A percentile compares a stretch with the other conserved stretches of the same genome.
These are phyloP conservation scores for Rhabditoides inermis DNA, from an alignment of 2,888 invertebrate species.

Conservation along the genomic window DNA sequence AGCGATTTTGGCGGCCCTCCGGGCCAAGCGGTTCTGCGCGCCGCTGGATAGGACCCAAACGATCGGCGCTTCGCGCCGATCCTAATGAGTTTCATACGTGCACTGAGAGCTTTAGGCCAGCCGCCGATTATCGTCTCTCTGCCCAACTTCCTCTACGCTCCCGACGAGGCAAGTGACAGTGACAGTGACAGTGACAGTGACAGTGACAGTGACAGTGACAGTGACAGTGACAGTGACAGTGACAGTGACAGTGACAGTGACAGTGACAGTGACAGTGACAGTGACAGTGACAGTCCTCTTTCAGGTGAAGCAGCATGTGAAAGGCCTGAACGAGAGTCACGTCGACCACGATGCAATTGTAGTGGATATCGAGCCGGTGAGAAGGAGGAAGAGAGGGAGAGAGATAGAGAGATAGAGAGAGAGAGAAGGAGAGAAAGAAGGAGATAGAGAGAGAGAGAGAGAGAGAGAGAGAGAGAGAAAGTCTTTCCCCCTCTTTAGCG, in stretches of 20 bases:
- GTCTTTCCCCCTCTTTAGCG: constrained; percentile 11
- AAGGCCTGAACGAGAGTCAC: constrained; percentile 35
- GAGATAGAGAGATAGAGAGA: background rate
- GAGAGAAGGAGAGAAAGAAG: background rate
- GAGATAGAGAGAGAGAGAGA: background rate
- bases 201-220: constrained; percentile 4
- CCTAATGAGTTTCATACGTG: too few species aligned
- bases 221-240: constrained; percentile 3
- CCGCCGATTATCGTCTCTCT: constrained; percentile 47
- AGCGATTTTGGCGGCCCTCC: too few species aligned
- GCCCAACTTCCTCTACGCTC: constrained; percentile 45
- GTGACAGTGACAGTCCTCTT: background rate
- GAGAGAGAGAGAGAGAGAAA: background rate
- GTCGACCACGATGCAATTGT: constrained; percentile 35
- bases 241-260: constrained; percentile 1
- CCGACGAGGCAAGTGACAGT: constrained; percentile 31
- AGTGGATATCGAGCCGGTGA: constrained; percentile 47
- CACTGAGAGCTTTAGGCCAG: constrained; percentile 33
- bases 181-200: too few species aligned
- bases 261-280: background rate
- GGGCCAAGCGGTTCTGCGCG: too few species aligned
- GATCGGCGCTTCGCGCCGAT: too few species aligned
- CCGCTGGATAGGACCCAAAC: too few species aligned
- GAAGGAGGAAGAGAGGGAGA: background rate
- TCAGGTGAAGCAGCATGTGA: constrained; percentile 19